Base-by-base conservation (phyloP, 2,113 vertebrate genomes). In the Brienomyrus longianalis region DNA sequence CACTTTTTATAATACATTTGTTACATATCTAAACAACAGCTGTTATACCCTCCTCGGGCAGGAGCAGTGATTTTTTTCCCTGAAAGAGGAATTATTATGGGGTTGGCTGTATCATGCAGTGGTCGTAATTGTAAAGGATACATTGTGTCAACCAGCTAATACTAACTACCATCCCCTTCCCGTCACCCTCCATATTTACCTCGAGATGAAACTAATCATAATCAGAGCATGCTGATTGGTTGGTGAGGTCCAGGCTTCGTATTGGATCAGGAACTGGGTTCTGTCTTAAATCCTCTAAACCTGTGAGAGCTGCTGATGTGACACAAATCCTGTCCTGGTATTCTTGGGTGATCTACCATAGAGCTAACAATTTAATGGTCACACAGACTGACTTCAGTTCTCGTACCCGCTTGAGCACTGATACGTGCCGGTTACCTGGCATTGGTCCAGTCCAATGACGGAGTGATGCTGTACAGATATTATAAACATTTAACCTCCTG, bases 401-500 rank as follows among this genome's bases (percentile, higher is more conserved):
- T 43, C 21, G 3, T 6, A 23, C 43, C 15, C 3, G 23, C 43
- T 48, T 2, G 2, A 9, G 45, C 19, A 10, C 21, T 84, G 19
- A 23, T 1, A 84, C 43, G 1, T 21, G 39, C 39, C 39, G 39
- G 39, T 39, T 39, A 39, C 39, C 39, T 39, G 39, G 39, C 39
- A 39, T 39, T 2, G 54, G 35, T 88, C 19, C 7, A 88, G 43
- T n/a, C 54, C 35, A 62, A 13, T 43, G 27, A 0, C 8, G 51
- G 13, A 35, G 51, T 35, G 21, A n/a, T 35, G 39, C 35, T 43
- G 21, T 66, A 45, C 13, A 66, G 35, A 56, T 88, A 45, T 62
- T 88, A 19, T 31, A 62, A n/a, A 21, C 54, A 62, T 39, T 88
- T 88, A 88, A 62, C 87, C 54, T 88, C 15, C 47, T 88, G 21